phyloP scores from a whole-genome alignment of 2,797 vertebrate genomes.

The Pipistrellus kuhlii region DNA sequence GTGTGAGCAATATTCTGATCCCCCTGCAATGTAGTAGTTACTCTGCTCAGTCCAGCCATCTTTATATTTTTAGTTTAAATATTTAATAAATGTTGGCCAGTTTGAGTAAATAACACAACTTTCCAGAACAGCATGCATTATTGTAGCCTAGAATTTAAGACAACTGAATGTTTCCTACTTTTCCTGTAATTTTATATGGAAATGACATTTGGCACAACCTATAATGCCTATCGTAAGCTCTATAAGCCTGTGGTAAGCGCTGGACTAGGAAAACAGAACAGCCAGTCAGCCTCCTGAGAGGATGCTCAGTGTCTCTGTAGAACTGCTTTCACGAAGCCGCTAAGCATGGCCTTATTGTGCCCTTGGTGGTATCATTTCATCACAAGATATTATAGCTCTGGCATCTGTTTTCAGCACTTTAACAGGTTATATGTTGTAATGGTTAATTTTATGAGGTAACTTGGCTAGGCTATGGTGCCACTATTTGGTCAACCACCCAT shows the following conservation, averaged over 20 bases:
- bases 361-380: background rate
- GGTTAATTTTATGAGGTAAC: slow-evolving; percentile 27
- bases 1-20: background rate
- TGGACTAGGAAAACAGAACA: background rate
- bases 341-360: background rate
- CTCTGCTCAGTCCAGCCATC: background rate
- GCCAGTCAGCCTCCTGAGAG: background rate
- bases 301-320: background rate
- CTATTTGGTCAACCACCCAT: background rate
- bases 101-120: background rate
- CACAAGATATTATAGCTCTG: slow-evolving; percentile 9
- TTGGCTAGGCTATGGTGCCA: background rate
- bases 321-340: background rate
- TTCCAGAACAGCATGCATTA: background rate
- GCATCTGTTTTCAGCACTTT: background rate
- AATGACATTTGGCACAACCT: background rate
- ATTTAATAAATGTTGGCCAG: background rate
- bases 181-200: background rate
- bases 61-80: slow-evolving; percentile 25
- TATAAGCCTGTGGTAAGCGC: background rate
- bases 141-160: background rate
- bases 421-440: background rate
- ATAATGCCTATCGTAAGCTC: background rate
- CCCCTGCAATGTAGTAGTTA: background rate
- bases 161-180: background rate